Percentiles rank a stretch among this genome's conserved stretches.
Evolutionary conservation across 2,113 vertebrate genomes (phyloP).

Genomic region (Pterocles gutturalis): DNA sequence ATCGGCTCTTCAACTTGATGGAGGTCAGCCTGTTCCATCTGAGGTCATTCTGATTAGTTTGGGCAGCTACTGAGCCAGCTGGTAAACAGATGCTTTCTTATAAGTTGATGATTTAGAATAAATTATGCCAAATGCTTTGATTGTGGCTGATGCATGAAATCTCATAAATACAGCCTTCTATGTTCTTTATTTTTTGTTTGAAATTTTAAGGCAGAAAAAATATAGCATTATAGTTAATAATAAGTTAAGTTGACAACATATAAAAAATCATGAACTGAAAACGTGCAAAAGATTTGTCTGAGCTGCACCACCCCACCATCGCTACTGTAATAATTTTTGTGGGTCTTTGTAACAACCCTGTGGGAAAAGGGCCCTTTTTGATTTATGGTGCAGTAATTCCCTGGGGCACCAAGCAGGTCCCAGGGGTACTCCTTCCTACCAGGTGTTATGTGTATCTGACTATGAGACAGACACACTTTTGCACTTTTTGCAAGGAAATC

Average conservation of each 20-base stretch:
- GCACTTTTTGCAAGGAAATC: neutral
- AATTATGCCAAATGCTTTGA: neutral
- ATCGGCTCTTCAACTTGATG: constrained; percentile 12
- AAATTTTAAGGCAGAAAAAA: neutral
- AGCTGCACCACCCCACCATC: neutral
- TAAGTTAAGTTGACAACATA: neutral
- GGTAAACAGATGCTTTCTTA: constrained; percentile 57
- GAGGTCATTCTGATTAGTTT: constrained; percentile 54
- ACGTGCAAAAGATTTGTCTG: neutral
- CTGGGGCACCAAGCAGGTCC: neutral
- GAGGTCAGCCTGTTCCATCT: constrained; percentile 41
- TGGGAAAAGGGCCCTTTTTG: neutral
- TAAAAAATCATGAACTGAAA: neutral
- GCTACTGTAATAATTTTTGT: neutral
- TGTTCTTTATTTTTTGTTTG: neutral
- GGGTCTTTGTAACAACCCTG: neutral
- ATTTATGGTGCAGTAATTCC: neutral
- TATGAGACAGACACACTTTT: neutral
- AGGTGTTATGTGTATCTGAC: neutral
- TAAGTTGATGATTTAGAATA: neutral
- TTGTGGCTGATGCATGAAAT: neutral
- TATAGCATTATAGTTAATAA: neutral
- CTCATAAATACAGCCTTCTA: neutral
- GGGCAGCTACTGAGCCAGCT: constrained; percentile 46
- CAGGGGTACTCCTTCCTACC: neutral